A percentile compares a stretch with the other conserved stretches of the same genome.
phyloP scores from a whole-genome alignment of 2,113 vertebrate species.

The Suricata suricatta region DNA sequence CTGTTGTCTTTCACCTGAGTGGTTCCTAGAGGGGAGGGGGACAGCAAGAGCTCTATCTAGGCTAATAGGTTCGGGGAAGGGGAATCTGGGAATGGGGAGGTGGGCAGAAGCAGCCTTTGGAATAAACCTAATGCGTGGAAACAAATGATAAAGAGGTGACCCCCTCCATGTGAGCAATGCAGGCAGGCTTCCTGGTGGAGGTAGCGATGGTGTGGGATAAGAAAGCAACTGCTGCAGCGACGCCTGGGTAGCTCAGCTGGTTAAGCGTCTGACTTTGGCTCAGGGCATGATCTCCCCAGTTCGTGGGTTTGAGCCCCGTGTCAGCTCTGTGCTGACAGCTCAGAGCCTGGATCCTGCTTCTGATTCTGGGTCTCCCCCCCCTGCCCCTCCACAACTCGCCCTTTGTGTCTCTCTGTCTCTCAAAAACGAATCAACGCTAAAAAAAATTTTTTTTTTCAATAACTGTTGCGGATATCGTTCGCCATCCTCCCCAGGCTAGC shows the following conservation, averaged over 20 bases:
- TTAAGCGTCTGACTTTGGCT: too few relatives aligned
- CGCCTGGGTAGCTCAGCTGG: too few relatives aligned
- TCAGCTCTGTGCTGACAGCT: too few relatives aligned
- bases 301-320: too few relatives aligned
- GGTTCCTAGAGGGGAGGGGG: neutral
- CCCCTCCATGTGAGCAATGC: neutral
- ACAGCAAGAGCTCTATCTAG: neutral
- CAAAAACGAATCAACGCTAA: too few relatives aligned
- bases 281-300: too few relatives aligned
- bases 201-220: neutral
- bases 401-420: too few relatives aligned
- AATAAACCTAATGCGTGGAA: neutral
- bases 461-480: rapidly evolving
- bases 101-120: neutral
- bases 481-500: neutral
- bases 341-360: too few relatives aligned
- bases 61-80: neutral
- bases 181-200: neutral
- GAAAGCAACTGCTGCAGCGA: rapidly evolving
- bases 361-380: too few relatives aligned
- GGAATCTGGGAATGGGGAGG: neutral
- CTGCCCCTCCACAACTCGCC: too few relatives aligned
- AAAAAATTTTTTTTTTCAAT: neutral
- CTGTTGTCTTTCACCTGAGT: neutral
- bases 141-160: neutral